phyloP scores from a whole-genome alignment of 2,113 vertebrate genomes.

The Sterrhoptilus dennistouni region DNA sequence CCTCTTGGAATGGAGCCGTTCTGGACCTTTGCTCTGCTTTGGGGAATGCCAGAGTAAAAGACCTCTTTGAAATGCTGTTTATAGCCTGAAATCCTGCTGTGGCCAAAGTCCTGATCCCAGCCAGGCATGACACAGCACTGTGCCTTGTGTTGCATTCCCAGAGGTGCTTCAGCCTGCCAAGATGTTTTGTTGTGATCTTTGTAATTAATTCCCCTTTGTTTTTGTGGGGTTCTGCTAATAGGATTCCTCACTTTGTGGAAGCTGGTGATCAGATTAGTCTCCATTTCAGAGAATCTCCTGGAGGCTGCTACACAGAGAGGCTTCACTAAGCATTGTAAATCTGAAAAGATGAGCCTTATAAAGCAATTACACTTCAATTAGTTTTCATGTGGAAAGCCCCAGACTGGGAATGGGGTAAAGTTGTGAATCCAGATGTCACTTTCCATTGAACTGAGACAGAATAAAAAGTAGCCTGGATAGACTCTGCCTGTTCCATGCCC shows the following conservation, averaged over 20 bases:
- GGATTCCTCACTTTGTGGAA: not conserved
- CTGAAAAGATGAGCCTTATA: not conserved
- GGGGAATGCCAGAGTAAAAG: not conserved
- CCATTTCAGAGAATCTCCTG: not conserved
- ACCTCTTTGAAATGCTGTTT: conserved; percentile 25
- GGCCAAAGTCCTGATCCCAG: not conserved
- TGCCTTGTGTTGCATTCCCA: not conserved
- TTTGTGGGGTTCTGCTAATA: conserved; percentile 13
- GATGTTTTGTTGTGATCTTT: conserved; percentile 26
- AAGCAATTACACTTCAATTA: conserved; percentile 20
- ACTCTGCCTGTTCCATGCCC: not conserved
- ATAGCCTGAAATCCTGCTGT: not conserved
- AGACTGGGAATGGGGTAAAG: not conserved
- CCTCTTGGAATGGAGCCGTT: not conserved
- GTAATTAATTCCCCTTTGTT: conserved; percentile 25
- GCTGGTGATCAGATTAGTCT: conserved; percentile 46
- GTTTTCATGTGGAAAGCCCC: not conserved
- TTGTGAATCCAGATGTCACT: not conserved
- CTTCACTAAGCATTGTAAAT: conserved; percentile 4
- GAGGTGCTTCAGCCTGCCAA: not conserved
- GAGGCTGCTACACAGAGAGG: not conserved
- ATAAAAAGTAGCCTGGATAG: not conserved
- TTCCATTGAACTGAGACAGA: not conserved
- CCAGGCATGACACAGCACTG: not conserved
- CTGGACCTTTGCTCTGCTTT: conserved; percentile 3